Evolutionary conservation across 2,888 invertebrate genomes (phyloP), one percentile per base, ranked within the genome.

Genomic region (Platypus cylindrus): DNA sequence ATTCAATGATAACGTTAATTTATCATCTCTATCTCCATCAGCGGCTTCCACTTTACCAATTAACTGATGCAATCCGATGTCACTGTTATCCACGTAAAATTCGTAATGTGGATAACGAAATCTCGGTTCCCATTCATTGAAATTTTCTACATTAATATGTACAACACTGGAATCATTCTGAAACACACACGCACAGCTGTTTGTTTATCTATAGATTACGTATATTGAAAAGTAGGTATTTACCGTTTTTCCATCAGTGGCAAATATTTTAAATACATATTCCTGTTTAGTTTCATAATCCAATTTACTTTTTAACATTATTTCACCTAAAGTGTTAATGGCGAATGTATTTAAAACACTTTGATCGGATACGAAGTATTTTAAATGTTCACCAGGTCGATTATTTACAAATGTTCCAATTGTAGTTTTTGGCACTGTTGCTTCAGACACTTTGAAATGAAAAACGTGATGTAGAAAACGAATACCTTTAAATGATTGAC

Each of bases 41-140:
- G 80, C 81, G n/a, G 81, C 89, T 59, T 86, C 82, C 16, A 91
- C 72, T 47, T 70, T 70, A 3, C 71, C 87, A 62, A 65, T 65
- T 55, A 53, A 54, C 36, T 60, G 58, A 39, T 55, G 47, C 7
- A 16, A 18, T 44, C 35, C 39, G 5, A 9, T 20, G n/a, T 28
- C 35, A 39, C 37, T 50, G 36, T 46, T 60, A 48, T 43, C 58
- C 40, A 72, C 65, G 41, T 67, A 68, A 62, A 91, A 90, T 63
- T 87, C 86, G 62, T 90, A 91, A 59, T 85, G 80, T 3, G 84
- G 78, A 60, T 83, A 79, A 1, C 83, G 73, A 65, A 91, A 91
- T 36, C 86, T 70, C 0, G 91, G 91, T 60, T 89, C 89, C 87
- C 90, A 90, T 57, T 91, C 90, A 63, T 91, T 91, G 5, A 87